Base-by-base conservation (phyloP, 2,888 invertebrate species). In the Eilema caniola region DNA sequence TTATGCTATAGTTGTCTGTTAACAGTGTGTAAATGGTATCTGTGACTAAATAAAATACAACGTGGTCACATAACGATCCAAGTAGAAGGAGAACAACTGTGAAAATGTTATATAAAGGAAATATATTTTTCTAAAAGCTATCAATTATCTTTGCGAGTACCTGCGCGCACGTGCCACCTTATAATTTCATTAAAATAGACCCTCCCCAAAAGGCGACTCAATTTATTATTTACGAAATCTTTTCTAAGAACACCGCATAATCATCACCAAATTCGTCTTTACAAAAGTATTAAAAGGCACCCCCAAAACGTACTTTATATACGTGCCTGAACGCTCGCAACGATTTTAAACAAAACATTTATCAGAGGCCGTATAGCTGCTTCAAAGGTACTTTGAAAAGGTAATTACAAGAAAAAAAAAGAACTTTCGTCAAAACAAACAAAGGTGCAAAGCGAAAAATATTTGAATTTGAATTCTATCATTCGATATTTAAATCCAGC, bases 401-500 rank as follows among this genome's bases (percentile, higher is more conserved):
- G 75, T 79, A 85, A 85, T 87, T 83, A 87, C 65, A 53, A 53
- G 10, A 53, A 84, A 85, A 88, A 87, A 79, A 84, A 41, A 80
- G 78, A 77, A 72, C 77, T 74, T 78, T 81, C 85, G 80, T 87
- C 86, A 89, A 87, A 89, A 91, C 89, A 92, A 91, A 91, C 90
- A 90, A 89, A 90, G 88, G 88, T 90, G 89, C 88, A 91, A 92
- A 90, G 83, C 81, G 89, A 89, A 90, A 90, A 92, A 90, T 89
- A 88, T 93, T 93, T 92, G 91, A 93, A 94, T 92, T 92, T 90
- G 92, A 93, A 94, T 94, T 93, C 93, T 93, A 94, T 94, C 92
- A 94, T 94, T 93, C 91, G 94, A 94, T 94, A 94, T 94, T 95
- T 93, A 94, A 94, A 95, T 92, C 91, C 89, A 89, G 85, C 84